Evolutionary conservation across 2,888 invertebrate species (phyloP), one percentile per base, ranked within the genome.

Genomic region (Oxyteleia sp.): DNA sequence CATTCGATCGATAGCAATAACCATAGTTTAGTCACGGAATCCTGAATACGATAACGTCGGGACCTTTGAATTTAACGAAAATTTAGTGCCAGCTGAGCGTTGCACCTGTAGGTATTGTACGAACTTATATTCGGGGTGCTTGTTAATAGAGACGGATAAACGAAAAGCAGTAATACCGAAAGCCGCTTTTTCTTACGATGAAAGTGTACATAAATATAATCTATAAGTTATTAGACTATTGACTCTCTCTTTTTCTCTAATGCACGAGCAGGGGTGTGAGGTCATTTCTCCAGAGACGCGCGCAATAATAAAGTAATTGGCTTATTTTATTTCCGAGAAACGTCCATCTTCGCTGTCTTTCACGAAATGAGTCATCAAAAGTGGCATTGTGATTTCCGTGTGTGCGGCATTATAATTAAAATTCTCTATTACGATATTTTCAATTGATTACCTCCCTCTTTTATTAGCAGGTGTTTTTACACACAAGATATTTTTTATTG

Each of bases 41-140:
- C 43, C 71, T 18, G 20, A 57, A 23, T 47, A 41, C 55, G 63
- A 68, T 80, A 68, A 76, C 63, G 84, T 81, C 72, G 41, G 59
- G 51, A 80, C 59, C 61, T 64, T 74, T 63, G 72, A 78, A 76
- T 75, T 74, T 84, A 85, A 85, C 68, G 79, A 80, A 84, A 72
- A 84, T 85, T 82, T 84, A 85, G 55, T 76, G 82, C 80, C 78
- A 74, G 84, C 82, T 80, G 85, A 81, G 16, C 51, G 47, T 20
- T 84, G 84, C 84, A 84, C 81, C 84, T 84, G 84, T 78, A 35
- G 72, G 35, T 20, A 71, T 45, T 35, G 57, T 59, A 49, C 41
- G 57, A 4, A 18, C 45, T 20, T 49, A 18, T 10, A 41, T 63
- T 72, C 8, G 18, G 35, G 45, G 69, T 51, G n/a, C 51, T 38